These are phyloP conservation scores for Apamea crenata DNA, from an alignment of 2,888 invertebrate species.

Conservation along the genomic window DNA sequence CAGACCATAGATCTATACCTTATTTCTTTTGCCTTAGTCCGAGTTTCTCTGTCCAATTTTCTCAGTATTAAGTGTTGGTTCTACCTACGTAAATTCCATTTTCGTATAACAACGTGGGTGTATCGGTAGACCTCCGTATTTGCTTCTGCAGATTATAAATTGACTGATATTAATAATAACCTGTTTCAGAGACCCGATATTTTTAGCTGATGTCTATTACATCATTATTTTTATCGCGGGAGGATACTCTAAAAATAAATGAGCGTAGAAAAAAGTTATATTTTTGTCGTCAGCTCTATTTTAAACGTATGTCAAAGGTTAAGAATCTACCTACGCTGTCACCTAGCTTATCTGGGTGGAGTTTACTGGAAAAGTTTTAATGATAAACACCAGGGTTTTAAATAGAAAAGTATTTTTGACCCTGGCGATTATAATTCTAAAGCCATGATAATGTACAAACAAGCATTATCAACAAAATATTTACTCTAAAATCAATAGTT, in stretches of 20 bases:
- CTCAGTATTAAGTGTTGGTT: neutral
- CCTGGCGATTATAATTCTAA: neutral
- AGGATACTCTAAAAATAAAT: neutral
- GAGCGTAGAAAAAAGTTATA: neutral
- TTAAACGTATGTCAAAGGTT: neutral
- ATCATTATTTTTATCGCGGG: neutral
- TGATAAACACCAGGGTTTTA: no score
- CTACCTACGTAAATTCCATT: neutral
- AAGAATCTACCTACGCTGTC: neutral
- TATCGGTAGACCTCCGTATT: conserved; percentile 1
- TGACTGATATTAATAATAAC: neutral
- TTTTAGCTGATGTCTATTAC: neutral
- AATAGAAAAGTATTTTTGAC: no score
- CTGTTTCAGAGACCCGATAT: neutral
- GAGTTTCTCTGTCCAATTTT: neutral
- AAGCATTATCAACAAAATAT: neutral
- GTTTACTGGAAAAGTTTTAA: neutral
- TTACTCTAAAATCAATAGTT: neutral
- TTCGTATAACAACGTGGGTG: neutral
- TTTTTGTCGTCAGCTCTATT: neutral
- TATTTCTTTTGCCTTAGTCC: neutral
- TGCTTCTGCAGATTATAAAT: conserved; percentile 1
- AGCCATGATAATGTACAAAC: neutral
- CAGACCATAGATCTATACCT: neutral
- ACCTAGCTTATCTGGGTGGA: neutral